These are phyloP conservation scores for Limnothrissa miodon DNA, from an alignment of 2,113 vertebrate genomes.

Conservation along the genomic window DNA sequence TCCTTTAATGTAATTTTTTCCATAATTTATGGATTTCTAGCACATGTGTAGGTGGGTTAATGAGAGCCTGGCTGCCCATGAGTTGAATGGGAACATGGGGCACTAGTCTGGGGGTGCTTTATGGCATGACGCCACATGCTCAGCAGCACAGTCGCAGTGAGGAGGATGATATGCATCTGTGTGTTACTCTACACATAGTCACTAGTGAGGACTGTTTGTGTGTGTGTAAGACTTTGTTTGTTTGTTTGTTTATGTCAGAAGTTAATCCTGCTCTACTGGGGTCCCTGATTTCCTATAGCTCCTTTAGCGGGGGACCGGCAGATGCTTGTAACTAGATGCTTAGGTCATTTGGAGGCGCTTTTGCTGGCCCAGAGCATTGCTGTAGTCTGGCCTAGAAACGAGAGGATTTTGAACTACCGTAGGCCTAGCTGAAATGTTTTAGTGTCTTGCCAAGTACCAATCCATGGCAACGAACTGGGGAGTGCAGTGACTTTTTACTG, in stretches of 20 bases:
- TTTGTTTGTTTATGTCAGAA: slow-evolving; percentile 12
- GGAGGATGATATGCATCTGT: slow-evolving; percentile 34
- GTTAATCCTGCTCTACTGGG: slow-evolving; percentile 40
- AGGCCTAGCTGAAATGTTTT: not conserved
- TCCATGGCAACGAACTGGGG: not conserved
- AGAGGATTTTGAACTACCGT: not conserved
- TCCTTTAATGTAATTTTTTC: not conserved
- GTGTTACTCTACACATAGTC: slow-evolving; percentile 4
- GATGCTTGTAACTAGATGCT: not conserved
- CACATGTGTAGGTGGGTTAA: slow-evolving; percentile 24
- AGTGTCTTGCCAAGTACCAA: not conserved
- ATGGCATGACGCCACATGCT: slow-evolving; percentile 37
- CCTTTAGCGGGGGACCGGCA: not conserved
- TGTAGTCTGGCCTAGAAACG: not conserved
- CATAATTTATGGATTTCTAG: not conserved
- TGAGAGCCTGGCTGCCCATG: slow-evolving; percentile 46
- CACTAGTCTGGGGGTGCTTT: slow-evolving; percentile 26
- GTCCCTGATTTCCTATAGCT: not conserved
- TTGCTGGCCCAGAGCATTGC: not conserved
- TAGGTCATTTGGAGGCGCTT: slow-evolving; percentile 20
- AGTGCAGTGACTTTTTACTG: not conserved
- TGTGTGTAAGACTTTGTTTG: not conserved
- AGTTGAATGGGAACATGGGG: slow-evolving; percentile 32
- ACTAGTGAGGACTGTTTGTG: not conserved
- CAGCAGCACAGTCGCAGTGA: slow-evolving; percentile 35